These are phyloP conservation scores for Hypena proboscidalis DNA, from an alignment of 2,888 invertebrate species.

Conservation along the genomic window DNA sequence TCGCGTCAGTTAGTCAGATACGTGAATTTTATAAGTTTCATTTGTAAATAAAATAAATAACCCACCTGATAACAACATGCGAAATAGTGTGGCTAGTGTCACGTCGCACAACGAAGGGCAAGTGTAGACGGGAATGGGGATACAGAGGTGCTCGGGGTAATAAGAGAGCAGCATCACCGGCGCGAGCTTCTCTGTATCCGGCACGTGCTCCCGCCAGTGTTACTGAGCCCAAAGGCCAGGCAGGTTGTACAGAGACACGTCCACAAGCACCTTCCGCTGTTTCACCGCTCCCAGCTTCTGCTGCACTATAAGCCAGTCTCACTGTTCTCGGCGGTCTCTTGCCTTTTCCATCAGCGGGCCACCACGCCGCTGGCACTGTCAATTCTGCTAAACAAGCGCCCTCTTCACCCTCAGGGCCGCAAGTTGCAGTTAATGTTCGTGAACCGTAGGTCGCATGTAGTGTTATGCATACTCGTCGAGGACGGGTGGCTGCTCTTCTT, in stretches of 20 bases:
- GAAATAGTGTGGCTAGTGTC: slow-evolving; percentile 88
- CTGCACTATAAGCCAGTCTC: slow-evolving; percentile 94
- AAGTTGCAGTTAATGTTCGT: slow-evolving; percentile 92
- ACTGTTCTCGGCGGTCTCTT: slow-evolving; percentile 90
- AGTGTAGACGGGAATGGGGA: slow-evolving; percentile 94
- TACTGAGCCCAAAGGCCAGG: slow-evolving; percentile 87
- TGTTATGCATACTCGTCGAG: slow-evolving; percentile 92
- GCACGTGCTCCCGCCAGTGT: slow-evolving; percentile 91
- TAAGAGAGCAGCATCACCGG: slow-evolving; percentile 93
- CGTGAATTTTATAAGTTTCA: neutral
- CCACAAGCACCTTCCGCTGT: slow-evolving; percentile 90
- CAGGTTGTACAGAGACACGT: slow-evolving; percentile 87
- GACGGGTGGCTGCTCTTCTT: slow-evolving; percentile 88
- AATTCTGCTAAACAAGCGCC: slow-evolving; percentile 96
- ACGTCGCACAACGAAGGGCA: slow-evolving; percentile 94
- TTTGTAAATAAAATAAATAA: slow-evolving; percentile 18
- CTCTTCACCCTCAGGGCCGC: slow-evolving; percentile 96
- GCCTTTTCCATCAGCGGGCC: slow-evolving; percentile 89
- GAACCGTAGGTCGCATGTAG: slow-evolving; percentile 89
- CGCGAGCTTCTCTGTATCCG: slow-evolving; percentile 93
- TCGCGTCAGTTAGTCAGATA: neutral
- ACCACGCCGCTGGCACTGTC: slow-evolving; percentile 96
- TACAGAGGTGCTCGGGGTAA: slow-evolving; percentile 95
- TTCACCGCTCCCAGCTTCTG: slow-evolving; percentile 90
- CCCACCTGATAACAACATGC: slow-evolving; percentile 94